Evolutionary conservation across 2,113 vertebrate genomes (phyloP).

Genomic region (Neogale vison): DNA sequence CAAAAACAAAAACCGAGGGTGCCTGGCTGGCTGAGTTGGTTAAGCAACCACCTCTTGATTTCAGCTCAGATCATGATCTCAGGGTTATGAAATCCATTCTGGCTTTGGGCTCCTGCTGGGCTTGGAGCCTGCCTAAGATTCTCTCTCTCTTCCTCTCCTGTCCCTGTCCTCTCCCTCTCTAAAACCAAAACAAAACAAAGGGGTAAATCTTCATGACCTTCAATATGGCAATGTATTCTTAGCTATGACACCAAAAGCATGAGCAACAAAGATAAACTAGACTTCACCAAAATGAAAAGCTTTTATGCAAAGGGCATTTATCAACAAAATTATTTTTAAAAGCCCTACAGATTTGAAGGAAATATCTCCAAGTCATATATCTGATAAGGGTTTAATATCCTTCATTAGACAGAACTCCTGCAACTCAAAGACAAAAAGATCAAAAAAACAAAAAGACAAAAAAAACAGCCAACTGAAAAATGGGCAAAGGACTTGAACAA

Average conservation of each 20-base stretch:
- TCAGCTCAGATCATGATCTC: not conserved
- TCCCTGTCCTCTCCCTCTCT: not conserved
- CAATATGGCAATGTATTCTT: not conserved
- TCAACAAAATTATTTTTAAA: not conserved
- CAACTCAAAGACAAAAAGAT: not conserved
- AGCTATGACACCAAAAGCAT: not conserved
- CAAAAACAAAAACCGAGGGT: not conserved
- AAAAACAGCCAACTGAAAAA: not conserved
- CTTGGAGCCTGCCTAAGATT: not conserved
- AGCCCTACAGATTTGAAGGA: not conserved
- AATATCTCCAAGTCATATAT: not conserved
- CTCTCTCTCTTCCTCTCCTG: not conserved
- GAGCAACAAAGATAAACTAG: not conserved
- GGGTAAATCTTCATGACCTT: not conserved
- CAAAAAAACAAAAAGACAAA: no score
- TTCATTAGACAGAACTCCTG: not conserved
- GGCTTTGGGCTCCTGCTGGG: not conserved
- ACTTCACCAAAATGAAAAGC: not conserved
- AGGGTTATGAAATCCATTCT: not conserved
- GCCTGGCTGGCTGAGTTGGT: not conserved
- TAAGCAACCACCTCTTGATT: not conserved
- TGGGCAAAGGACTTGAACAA: not conserved
- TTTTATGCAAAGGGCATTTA: not conserved
- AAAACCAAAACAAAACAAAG: not conserved
- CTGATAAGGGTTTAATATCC: not conserved